Conservation (phyloP, 2,113 vertebrate species). For the Muntiacus reevesi region DNA sequence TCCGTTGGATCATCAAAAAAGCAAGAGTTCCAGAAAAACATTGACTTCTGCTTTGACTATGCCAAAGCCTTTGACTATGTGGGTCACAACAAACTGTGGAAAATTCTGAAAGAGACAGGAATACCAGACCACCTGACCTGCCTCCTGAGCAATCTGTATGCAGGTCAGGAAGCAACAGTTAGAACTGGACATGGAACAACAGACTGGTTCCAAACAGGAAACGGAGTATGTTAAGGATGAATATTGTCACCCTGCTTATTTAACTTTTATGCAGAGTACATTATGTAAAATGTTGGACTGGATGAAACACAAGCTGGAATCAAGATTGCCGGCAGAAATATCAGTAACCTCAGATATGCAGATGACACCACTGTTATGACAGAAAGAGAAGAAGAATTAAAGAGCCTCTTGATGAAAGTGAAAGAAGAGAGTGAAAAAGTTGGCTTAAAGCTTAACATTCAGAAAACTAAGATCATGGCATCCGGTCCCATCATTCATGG, state of each 20-base stretch:
- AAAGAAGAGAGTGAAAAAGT: background rate
- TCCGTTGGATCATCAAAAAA: accelerated
- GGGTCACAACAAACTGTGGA: too few relatives aligned
- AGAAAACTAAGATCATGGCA: background rate
- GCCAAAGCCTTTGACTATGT: too few relatives aligned
- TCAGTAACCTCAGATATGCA: too few relatives aligned
- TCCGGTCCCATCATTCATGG: background rate
- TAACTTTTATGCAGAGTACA: background rate
- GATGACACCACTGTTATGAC: too few relatives aligned
- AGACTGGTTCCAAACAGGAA: background rate
- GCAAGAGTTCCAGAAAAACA: too few relatives aligned
- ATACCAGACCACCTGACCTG: background rate
- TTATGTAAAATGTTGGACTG: background rate
- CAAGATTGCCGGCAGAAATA: too few relatives aligned
- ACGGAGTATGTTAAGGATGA: background rate
- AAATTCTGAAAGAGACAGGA: background rate
- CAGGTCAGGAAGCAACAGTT: background rate
- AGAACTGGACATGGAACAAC: background rate
- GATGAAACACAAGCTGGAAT: background rate
- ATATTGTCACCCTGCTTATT: background rate
- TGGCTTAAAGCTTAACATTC: background rate
- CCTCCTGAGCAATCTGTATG: background rate
- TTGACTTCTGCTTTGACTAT: too few relatives aligned
- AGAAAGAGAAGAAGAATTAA: background rate
- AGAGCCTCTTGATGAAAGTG: background rate